Evolutionary conservation across 2,797 vertebrate genomes (phyloP).

Genomic region (Novumbra hubbsi): DNA sequence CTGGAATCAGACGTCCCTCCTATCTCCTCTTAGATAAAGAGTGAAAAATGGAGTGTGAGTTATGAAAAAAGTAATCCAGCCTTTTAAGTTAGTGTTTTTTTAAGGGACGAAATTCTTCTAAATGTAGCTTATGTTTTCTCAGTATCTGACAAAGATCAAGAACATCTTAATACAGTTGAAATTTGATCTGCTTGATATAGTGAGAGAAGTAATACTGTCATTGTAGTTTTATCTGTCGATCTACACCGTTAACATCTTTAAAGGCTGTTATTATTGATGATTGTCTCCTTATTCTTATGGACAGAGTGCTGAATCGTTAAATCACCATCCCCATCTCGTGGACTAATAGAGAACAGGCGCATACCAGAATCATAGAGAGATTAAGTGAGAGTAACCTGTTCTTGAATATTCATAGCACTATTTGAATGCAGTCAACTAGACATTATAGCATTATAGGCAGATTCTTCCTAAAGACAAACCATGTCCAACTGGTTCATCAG

Average conservation of each 20-base stretch:
- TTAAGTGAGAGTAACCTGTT: no score
- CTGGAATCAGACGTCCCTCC: conserved; percentile 10
- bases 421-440: no score
- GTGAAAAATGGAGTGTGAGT: conserved; percentile 33
- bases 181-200: neutral
- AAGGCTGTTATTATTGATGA: neutral
- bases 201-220: neutral
- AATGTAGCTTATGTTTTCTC: neutral
- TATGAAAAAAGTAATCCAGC: conserved; percentile 2
- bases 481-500: no score
- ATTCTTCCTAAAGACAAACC: no score
- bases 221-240: neutral
- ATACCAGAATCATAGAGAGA: no score
- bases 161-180: neutral
- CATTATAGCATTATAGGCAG: no score
- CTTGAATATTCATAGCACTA: no score
- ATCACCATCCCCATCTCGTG: conserved; percentile 58
- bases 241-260: neutral
- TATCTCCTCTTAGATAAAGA: conserved; percentile 26
- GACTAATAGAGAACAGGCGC: neutral
- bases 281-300: neutral
- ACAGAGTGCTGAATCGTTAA: conserved; percentile 17
- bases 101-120: neutral
- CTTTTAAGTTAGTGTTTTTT: neutral
- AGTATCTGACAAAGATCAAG: neutral